Conservation (phyloP, 2,113 vertebrate species). For the Podilymbus podiceps region DNA sequence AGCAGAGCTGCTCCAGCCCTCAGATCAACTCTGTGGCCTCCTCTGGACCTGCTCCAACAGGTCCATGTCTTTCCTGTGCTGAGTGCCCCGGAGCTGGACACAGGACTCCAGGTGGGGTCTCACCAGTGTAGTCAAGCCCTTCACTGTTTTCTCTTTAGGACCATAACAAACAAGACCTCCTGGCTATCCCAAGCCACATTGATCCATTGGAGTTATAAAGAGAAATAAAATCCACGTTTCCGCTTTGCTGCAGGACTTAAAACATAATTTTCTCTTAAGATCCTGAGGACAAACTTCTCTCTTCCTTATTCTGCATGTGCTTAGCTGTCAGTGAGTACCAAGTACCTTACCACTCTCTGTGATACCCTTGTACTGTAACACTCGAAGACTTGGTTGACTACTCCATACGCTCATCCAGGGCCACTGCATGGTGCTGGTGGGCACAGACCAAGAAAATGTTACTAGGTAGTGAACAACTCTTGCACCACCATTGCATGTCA, state of each 20-base stretch:
- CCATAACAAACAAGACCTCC: background rate
- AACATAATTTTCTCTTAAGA: background rate
- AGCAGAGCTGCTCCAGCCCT: no score
- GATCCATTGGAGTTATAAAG: background rate
- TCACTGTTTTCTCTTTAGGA: background rate
- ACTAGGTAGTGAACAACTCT: accelerated
- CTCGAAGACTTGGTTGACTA: background rate
- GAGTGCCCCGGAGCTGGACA: no score
- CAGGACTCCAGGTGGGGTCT: no score
- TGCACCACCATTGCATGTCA: background rate
- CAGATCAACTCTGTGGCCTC: no score
- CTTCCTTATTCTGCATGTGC: background rate
- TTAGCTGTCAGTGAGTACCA: background rate
- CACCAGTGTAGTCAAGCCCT: no score
- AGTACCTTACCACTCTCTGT: accelerated
- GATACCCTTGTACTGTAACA: accelerated
- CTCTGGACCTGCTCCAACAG: no score
- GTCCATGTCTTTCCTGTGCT: no score
- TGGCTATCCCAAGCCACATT: background rate
- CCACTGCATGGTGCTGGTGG: background rate
- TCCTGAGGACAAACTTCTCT: background rate
- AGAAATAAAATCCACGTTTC: background rate
- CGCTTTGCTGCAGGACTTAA: background rate
- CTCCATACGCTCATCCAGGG: accelerated
- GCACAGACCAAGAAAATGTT: background rate